A percentile compares a stretch with the other conserved stretches of the same genome.
phyloP scores from a whole-genome alignment of 2,113 vertebrate species.

The Ariopsis seemanni region DNA sequence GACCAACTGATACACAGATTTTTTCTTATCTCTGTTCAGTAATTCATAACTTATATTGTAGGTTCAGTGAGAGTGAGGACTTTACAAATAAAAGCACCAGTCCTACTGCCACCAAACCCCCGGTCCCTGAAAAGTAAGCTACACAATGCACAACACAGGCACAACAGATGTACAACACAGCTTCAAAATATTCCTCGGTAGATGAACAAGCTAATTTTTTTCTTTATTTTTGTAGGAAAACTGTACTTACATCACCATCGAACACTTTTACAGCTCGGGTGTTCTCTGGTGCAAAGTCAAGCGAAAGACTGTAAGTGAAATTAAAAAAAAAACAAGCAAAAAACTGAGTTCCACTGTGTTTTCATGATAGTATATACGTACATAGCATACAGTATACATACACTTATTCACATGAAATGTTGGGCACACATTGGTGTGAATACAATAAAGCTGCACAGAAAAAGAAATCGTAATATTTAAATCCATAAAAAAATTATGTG shows the following conservation, averaged over 20 bases:
- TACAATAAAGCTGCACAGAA: no score
- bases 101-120: slow-evolving; percentile 28
- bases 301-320: slow-evolving; percentile 29
- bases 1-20: neutral
- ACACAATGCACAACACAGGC: no score
- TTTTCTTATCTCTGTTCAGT: neutral
- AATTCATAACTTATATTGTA: neutral
- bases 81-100: neutral
- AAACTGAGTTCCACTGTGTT: neutral
- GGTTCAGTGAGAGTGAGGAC: neutral
- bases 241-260: neutral
- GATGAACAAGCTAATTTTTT: neutral
- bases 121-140: slow-evolving; percentile 43
- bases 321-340: no score
- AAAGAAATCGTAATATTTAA: no score
- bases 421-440: no score
- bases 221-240: slow-evolving; percentile 17
- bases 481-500: no score
- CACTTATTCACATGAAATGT: no score
- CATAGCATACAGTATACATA: neutral
- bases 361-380: neutral
- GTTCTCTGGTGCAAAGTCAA: slow-evolving; percentile 42
- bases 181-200: neutral
- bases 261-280: slow-evolving; percentile 43
- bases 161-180: no score